These are phyloP conservation scores for Plutomurus gul DNA, from an alignment of 1,140 invertebrate species.

Conservation along the genomic window DNA sequence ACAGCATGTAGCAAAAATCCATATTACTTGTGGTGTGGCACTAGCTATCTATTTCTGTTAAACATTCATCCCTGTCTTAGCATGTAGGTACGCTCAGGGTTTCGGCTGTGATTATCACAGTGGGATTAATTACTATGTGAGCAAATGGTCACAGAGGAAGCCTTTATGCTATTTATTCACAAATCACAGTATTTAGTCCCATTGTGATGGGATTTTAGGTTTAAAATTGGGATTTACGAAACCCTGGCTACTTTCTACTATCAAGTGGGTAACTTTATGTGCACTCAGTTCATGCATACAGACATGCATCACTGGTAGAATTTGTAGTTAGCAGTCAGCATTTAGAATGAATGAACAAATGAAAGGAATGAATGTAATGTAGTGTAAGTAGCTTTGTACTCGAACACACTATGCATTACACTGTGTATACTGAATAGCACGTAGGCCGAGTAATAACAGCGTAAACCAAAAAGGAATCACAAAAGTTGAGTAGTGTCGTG, in stretches of 20 bases:
- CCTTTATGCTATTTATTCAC: no score
- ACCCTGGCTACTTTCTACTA: no score
- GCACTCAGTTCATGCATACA: background rate
- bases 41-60: background rate
- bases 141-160: no score
- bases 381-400: slow-evolving; percentile 5
- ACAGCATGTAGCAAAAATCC: background rate
- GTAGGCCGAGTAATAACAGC: slow-evolving; percentile 4
- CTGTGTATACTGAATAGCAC: no score
- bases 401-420: background rate
- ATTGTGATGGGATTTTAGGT: no score
- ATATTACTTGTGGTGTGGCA: background rate
- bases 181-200: no score
- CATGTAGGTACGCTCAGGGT: background rate
- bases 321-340: no score
- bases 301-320: background rate
- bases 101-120: no score
- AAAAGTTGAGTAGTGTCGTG: background rate
- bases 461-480: slow-evolving; percentile 20
- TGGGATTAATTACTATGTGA: no score
- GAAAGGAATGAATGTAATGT: background rate
- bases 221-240: no score
- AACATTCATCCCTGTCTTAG: slow-evolving; percentile 4
- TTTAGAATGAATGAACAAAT: background rate
- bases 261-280: no score